Evolutionary conservation across 64 coral and sea anemone genomes (phyloP), one percentile per base, ranked within the genome.

Genomic region (Montipora efflorescens): DNA sequence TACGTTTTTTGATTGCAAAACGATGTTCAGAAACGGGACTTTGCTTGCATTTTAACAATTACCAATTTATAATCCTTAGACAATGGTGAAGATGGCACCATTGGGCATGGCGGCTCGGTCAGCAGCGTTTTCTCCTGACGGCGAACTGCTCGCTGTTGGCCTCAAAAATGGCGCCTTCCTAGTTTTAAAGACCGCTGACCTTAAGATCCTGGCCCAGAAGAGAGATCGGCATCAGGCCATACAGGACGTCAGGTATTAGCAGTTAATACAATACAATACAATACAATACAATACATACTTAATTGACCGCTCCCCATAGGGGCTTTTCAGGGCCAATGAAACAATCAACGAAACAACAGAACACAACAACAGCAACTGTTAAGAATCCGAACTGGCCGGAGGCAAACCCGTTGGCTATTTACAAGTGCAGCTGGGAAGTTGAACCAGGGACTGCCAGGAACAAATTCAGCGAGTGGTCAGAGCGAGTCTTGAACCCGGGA

Each of bases 141-240:
- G 97, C 81, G 97, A 99, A 51, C 64, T 90, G n/a, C 77, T 99
- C 75, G 97, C 95, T 79, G 95, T 96, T 16, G 97, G 97, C 49
- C 84, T 96, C 3, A 96, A 99, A 75, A 99, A 99, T 76, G 97
- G 97, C 69, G 89, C 95, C 18, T 96, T 99, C 62, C 76, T 89
- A 49, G 67, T 99, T 8, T 69, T 99, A 53, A 95, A 96, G 49
- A 89, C 95, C 13, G 78, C 48, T 45, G 95, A 99, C 61, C 90
- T 99, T 20, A 99, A 96, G 79, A 88, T 89, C 1, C 28, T 94
- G 50, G 84, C 84, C 7, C 88, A 94, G 66, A 99, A 94, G 59
- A 92, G 97, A 61, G 97, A 99, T 80, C 95, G 97, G 47, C 83
- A 92, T 66, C 23, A 96, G 18, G 94, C 97, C 21, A 83, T 99